Conservation (phyloP, 2,797 vertebrate species). For the Capromys pilorides region DNA sequence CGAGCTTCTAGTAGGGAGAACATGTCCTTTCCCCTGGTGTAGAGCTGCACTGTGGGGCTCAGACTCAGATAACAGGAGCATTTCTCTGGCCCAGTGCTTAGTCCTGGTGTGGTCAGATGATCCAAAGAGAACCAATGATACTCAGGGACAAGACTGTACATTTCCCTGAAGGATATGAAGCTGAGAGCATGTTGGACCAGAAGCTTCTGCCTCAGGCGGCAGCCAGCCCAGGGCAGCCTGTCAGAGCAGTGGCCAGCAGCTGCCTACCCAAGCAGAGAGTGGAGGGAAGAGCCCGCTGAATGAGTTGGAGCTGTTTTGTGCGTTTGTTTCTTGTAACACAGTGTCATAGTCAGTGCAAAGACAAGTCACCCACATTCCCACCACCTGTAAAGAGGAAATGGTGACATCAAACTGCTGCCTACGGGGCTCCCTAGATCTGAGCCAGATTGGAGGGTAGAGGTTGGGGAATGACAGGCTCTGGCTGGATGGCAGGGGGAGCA, state of each 20-base stretch:
- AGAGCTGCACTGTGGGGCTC: neutral
- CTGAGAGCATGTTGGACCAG: neutral
- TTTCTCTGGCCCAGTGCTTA: neutral
- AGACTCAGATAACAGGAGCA: neutral
- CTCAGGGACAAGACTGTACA: neutral
- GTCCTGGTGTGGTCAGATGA: neutral
- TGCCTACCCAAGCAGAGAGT: neutral
- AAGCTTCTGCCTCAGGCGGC: neutral
- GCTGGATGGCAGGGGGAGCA: neutral
- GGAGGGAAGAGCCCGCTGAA: neutral
- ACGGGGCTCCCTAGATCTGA: neutral
- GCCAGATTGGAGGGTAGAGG: neutral
- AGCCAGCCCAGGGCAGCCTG: neutral
- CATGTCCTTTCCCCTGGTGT: neutral
- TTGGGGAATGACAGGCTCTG: neutral
- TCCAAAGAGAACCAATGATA: neutral
- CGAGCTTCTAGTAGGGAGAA: neutral
- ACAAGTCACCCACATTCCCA: neutral
- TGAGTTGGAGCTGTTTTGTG: neutral
- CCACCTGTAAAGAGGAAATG: neutral
- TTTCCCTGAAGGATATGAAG: neutral
- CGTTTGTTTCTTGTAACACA: conserved; percentile 15
- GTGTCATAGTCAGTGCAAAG: neutral
- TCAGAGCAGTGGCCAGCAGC: neutral
- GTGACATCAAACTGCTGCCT: neutral